Percentiles rank a stretch among this genome's conserved stretches.
phyloP scores from a whole-genome alignment of 2,113 vertebrate genomes.

The Macquaria ambigua region DNA sequence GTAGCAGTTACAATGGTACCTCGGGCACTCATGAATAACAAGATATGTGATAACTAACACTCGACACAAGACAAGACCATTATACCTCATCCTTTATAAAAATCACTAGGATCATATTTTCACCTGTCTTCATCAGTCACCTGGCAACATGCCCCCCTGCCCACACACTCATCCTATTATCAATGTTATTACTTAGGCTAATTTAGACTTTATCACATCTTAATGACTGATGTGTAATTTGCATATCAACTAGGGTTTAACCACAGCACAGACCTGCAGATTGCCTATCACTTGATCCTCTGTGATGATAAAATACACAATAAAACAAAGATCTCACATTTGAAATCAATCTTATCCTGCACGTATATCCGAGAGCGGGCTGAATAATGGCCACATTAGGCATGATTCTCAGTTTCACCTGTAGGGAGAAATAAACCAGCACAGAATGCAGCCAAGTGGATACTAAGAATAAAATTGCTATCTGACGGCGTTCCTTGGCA shows the following conservation, averaged over 20 bases:
- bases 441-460: conserved; percentile 45
- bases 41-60: conserved; percentile 71
- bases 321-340: conserved; percentile 16
- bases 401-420: conserved; percentile 63
- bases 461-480: conserved; percentile 61
- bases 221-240: conserved; percentile 58
- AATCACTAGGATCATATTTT: conserved; percentile 19
- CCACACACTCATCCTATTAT: conserved; percentile 43
- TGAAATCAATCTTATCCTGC: conserved; percentile 40
- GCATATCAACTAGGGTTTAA: conserved; percentile 51
- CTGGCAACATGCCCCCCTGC: conserved; percentile 41
- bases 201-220: conserved; percentile 59
- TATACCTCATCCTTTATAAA: conserved; percentile 38
- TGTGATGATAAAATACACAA: conserved; percentile 31
- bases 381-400: conserved; percentile 47
- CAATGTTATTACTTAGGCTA: conserved; percentile 36
- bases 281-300: conserved; percentile 25
- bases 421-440: conserved; percentile 38
- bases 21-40: conserved; percentile 75
- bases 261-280: conserved; percentile 34
- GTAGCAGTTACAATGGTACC: conserved; percentile 71
- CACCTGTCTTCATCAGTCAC: conserved; percentile 49
- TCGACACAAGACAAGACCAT: conserved; percentile 40
- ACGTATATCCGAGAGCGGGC: conserved; percentile 10
- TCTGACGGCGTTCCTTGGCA: conserved; percentile 40